phyloP scores from a whole-genome alignment of 2,113 vertebrate species.

The Cryptomyrus ogoouensis region DNA sequence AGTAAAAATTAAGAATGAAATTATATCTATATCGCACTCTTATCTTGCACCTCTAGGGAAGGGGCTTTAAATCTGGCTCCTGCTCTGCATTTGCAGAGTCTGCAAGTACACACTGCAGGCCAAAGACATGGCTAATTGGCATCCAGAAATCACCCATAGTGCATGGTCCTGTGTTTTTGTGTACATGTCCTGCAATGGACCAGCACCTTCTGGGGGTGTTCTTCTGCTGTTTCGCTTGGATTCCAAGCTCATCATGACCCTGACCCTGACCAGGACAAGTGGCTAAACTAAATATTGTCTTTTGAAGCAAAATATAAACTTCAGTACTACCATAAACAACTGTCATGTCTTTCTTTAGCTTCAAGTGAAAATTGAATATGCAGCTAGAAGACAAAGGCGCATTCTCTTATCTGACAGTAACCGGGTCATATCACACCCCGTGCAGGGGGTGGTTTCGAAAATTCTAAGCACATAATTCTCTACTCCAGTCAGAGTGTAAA shows the following conservation, averaged over 20 bases:
- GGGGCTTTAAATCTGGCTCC: background rate
- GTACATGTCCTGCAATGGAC: background rate
- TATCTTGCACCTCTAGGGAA: background rate
- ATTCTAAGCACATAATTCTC: background rate
- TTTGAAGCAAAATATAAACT: background rate
- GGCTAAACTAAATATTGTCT: background rate
- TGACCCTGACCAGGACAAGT: background rate
- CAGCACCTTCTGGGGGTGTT: background rate
- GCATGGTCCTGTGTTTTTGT: background rate
- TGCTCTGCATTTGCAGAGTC: background rate
- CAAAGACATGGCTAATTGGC: background rate
- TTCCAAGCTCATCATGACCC: background rate
- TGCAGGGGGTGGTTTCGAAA: background rate
- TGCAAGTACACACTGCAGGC: background rate
- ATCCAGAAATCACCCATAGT: background rate
- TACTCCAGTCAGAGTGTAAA: background rate
- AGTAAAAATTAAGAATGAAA: background rate
- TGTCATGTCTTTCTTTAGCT: background rate
- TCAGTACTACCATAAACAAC: background rate
- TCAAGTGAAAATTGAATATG: background rate
- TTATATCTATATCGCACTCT: background rate
- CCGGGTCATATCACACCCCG: background rate
- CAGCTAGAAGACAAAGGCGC: background rate
- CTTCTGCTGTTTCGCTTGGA: background rate
- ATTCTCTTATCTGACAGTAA: background rate